Conservation (phyloP, 2,888 invertebrate genomes). For the Callosobruchus maculatus region DNA sequence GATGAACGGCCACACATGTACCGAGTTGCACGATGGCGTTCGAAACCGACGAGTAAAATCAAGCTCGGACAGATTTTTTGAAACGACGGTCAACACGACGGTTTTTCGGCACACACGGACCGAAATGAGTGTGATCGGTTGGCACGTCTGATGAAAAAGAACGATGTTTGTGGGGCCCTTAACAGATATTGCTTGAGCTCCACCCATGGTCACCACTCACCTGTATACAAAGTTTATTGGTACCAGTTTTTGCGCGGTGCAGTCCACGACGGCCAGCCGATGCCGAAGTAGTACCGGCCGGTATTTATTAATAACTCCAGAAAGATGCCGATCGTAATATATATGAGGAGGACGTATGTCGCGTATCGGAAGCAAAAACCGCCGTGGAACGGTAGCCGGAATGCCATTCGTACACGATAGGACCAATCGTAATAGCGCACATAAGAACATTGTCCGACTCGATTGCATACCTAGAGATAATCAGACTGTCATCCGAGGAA, state of each 20-base stretch:
- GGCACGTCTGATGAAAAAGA: no score
- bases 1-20: no score
- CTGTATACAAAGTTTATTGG: background rate
- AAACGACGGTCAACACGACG: no score
- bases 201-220: background rate
- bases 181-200: background rate
- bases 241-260: background rate
- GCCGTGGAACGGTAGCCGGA: no score
- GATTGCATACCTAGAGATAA: background rate
- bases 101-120: no score
- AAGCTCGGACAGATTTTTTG: no score
- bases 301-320: background rate
- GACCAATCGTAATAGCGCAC: background rate
- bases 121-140: no score
- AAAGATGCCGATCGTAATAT: background rate
- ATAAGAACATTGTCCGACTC: background rate
- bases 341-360: background rate
- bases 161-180: no score
- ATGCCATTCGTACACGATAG: no score
- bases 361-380: background rate
- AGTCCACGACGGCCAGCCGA: background rate
- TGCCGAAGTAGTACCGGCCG: background rate
- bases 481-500: background rate
- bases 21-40: no score
- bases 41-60: no score